Percentiles rank a stretch among this genome's conserved stretches.
These are phyloP conservation scores for Mystacides longicornis DNA, from an alignment of 2,888 invertebrate genomes.

Conservation along the genomic window DNA sequence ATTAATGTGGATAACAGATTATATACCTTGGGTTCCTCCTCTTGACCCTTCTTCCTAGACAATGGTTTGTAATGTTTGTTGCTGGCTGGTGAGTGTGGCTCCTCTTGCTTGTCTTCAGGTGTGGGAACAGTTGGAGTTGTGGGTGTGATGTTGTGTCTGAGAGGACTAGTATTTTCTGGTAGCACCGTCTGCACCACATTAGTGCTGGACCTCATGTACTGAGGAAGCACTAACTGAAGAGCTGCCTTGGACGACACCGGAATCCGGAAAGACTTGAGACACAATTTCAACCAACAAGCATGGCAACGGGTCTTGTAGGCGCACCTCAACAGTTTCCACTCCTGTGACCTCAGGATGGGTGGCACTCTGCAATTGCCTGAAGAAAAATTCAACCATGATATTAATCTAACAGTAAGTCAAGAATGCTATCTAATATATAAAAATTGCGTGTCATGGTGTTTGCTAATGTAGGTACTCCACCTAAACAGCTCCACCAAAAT, in stretches of 20 bases:
- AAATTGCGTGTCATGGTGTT: too few species aligned
- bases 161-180: slow-evolving; percentile 4
- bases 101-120: slow-evolving; percentile 8
- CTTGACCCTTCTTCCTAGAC: slow-evolving; percentile 14
- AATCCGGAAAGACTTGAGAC: slow-evolving; percentile 71
- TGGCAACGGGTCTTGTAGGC: slow-evolving; percentile 71
- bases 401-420: too few species aligned
- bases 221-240: slow-evolving; percentile 61
- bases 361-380: slow-evolving; percentile 64
- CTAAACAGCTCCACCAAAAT: too few species aligned
- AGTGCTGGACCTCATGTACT: slow-evolving; percentile 48
- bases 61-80: not conserved
- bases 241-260: slow-evolving; percentile 60
- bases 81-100: not conserved
- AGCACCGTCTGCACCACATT: slow-evolving; percentile 16
- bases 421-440: too few species aligned
- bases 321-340: slow-evolving; percentile 60
- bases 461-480: too few species aligned
- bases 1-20: not conserved
- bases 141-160: slow-evolving; percentile 4
- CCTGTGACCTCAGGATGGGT: slow-evolving; percentile 61
- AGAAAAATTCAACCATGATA: too few species aligned
- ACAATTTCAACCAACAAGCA: slow-evolving; percentile 83
- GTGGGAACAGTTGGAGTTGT: not conserved
- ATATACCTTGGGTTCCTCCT: slow-evolving; percentile 22